phyloP scores from a whole-genome alignment of 2,797 vertebrate genomes.

The Oophaga sylvatica region DNA sequence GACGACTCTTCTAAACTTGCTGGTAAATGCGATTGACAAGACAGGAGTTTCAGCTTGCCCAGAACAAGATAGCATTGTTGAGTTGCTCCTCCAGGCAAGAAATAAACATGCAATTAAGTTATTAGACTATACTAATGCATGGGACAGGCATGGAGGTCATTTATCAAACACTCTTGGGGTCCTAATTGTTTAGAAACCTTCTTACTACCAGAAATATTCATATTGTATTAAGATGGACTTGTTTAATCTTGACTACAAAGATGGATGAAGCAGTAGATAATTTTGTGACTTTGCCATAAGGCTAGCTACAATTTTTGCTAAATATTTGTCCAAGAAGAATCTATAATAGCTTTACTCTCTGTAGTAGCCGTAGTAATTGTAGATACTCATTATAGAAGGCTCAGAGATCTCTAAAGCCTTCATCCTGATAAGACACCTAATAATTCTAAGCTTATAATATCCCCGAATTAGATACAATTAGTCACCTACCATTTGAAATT shows the following conservation, averaged over 20 bases:
- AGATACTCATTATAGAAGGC: background rate
- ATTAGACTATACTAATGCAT: constrained; percentile 52
- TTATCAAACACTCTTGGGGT: constrained; percentile 31
- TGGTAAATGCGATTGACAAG: constrained; percentile 3
- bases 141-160: constrained; percentile 42
- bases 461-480: constrained; percentile 7
- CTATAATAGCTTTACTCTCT: constrained; percentile 4
- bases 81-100: constrained; percentile 36
- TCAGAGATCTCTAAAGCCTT: background rate
- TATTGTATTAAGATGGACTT: constrained; percentile 30
- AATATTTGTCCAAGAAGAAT: background rate
- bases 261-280: constrained; percentile 1
- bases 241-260: constrained; percentile 20
- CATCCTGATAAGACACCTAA: background rate
- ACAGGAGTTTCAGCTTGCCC: background rate
- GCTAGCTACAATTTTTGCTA: no score
- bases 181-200: constrained; percentile 11
- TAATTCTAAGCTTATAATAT: background rate
- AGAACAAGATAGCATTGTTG: constrained; percentile 55
- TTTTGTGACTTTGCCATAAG: background rate
- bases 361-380: background rate
- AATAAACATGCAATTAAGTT: constrained; percentile 55
- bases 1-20: constrained; percentile 36
- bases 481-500: background rate
- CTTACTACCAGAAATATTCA: background rate